A percentile compares a stretch with the other conserved stretches of the same genome.
These are phyloP conservation scores for Gymnopithys bicolor DNA, from an alignment of 2,797 vertebrate genomes.

Conservation along the genomic window DNA sequence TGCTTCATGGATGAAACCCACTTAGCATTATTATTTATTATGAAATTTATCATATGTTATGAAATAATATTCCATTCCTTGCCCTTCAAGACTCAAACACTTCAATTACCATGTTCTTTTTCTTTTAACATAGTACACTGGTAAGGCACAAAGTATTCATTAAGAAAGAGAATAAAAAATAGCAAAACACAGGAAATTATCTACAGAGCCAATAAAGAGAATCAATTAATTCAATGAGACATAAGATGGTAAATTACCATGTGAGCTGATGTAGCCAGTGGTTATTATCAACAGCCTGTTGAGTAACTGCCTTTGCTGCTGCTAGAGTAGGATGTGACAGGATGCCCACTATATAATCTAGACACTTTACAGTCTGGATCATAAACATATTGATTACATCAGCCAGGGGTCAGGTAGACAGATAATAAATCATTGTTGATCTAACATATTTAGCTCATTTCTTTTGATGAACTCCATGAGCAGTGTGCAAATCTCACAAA, in stretches of 20 bases:
- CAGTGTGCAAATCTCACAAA: background rate
- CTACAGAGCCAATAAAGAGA: background rate
- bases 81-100: background rate
- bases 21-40: background rate
- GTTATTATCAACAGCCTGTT: slow-evolving; percentile 3
- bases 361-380: background rate
- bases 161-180: background rate
- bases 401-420: background rate
- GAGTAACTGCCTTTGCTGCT: background rate
- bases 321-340: background rate
- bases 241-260: background rate
- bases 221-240: slow-evolving; percentile 40
- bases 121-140: background rate
- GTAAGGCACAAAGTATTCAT: background rate
- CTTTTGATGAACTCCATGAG: background rate
- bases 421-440: background rate
- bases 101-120: background rate
- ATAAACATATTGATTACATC: background rate
- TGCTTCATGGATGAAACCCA: background rate
- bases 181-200: background rate
- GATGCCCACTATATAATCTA: background rate
- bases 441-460: background rate
- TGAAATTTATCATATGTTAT: background rate
- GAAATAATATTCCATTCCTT: background rate
- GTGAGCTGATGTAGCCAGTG: background rate